Percentiles rank a stretch among this genome's conserved stretches.
Evolutionary conservation across 2,113 vertebrate species (phyloP).

Genomic region (Etia nguti): DNA sequence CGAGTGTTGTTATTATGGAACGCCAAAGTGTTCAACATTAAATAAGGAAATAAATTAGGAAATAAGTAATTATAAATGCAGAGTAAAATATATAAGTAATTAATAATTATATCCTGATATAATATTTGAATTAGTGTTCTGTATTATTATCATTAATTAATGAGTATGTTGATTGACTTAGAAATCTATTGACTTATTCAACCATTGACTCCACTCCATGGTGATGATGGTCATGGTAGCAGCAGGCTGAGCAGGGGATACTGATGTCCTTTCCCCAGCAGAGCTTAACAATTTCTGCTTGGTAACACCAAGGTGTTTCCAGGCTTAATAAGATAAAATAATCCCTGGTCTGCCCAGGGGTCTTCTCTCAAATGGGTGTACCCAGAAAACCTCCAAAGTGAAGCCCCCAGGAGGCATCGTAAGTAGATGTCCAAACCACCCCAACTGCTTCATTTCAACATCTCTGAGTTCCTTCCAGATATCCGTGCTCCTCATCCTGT

Average conservation of each 20-base stretch:
- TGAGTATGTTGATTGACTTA: not conserved
- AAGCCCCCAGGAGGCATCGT: not conserved
- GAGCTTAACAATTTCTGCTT: not conserved
- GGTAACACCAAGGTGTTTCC: not conserved
- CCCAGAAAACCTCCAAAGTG: not conserved
- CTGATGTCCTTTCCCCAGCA: not conserved
- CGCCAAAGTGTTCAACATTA: conserved; percentile 12
- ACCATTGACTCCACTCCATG: not conserved
- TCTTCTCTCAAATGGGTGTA: not conserved
- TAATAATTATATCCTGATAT: not conserved
- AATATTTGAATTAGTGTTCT: not conserved
- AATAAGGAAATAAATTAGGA: not conserved
- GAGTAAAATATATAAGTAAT: not conserved
- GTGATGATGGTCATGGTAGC: not conserved
- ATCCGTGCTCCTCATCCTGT: not conserved
- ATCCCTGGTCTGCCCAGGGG: not conserved
- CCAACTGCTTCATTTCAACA: not conserved
- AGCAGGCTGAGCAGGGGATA: not conserved
- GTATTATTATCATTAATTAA: not conserved
- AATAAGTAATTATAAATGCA: not conserved
- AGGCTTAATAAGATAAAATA: not conserved
- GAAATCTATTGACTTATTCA: not conserved
- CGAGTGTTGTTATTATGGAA: not conserved
- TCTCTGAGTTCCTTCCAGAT: not conserved
- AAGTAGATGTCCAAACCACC: not conserved